phyloP scores from a whole-genome alignment of 2,113 vertebrate species.

The Chloroceryle aenea region DNA sequence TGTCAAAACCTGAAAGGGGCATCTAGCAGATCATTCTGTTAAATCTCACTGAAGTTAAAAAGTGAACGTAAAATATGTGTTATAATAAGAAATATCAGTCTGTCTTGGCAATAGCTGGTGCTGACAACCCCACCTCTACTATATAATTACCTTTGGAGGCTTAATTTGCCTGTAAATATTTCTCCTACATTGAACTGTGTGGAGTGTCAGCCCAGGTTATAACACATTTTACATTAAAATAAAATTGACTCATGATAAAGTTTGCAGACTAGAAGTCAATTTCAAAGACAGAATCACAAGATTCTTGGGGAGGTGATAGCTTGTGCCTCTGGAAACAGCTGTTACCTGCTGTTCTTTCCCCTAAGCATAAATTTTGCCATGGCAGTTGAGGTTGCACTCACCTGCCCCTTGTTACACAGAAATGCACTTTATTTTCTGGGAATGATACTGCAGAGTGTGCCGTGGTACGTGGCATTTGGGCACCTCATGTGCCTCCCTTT shows the following conservation, averaged over 20 bases:
- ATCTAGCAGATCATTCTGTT: background rate
- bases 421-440: background rate
- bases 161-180: constrained; percentile 8
- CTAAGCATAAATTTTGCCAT: background rate
- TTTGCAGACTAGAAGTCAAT: background rate
- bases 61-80: background rate
- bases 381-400: background rate
- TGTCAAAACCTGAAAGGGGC: background rate
- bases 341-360: constrained; percentile 22
- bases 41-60: background rate
- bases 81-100: background rate
- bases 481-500: background rate
- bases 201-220: background rate
- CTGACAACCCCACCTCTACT: background rate
- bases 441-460: background rate
- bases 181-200: background rate
- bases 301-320: background rate
- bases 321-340: background rate
- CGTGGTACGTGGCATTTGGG: background rate
- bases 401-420: background rate
- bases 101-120: background rate
- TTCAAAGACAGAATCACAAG: background rate
- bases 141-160: background rate
- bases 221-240: background rate
- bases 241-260: background rate